Base-by-base conservation (phyloP, 2,797 vertebrate species). In the Loris lydekkerianus region DNA sequence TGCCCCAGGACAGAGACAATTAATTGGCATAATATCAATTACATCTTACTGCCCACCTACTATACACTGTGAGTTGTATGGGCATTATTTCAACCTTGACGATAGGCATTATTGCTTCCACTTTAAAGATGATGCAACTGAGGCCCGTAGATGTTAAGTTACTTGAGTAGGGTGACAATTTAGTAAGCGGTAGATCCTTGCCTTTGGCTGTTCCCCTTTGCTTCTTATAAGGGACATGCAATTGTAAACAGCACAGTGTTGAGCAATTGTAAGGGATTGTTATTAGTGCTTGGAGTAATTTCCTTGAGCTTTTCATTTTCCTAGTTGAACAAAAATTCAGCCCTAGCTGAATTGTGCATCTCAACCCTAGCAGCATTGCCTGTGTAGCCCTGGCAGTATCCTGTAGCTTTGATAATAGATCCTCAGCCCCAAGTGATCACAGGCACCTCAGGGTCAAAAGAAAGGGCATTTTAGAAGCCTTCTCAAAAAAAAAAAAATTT, bases 221-320 rank as follows among this genome's bases (percentile, higher is more conserved):
- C 49, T 89, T 95, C 56, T 84, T 8, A 29, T 10, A 34, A 72
- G 37, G 34, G 31, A 72, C 25, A 0, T 31, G 82, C 67, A 76
- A 2, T 14, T 8, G 43, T 72, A 63, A 67, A 46, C 82, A 17
- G 5, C 17, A 21, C 15, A 6, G 18, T 4, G 1, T 69, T 0
- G 3, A 46, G 37, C 53, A 43, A 67, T 60, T 20, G 1, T 14
- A 73, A 49, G 49, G 69, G 49, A 18, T 37, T 82, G 37, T 63
- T 73, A 10, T 61, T 76, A 92, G 93, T 46, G 53, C 46, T 86
- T 70, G n/a, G 88, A 77, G 83, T 49, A 4, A 86, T 94, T 95
- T 94, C 95, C 91, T 86, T 73, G 86, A 95, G 83, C 73, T 85
- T 72, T 92, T 75, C 75, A 43, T 84, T 96, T 94, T 87, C 60